Evolutionary conservation across 2,113 vertebrate species (phyloP).

Genomic region (Malurus elegans): DNA sequence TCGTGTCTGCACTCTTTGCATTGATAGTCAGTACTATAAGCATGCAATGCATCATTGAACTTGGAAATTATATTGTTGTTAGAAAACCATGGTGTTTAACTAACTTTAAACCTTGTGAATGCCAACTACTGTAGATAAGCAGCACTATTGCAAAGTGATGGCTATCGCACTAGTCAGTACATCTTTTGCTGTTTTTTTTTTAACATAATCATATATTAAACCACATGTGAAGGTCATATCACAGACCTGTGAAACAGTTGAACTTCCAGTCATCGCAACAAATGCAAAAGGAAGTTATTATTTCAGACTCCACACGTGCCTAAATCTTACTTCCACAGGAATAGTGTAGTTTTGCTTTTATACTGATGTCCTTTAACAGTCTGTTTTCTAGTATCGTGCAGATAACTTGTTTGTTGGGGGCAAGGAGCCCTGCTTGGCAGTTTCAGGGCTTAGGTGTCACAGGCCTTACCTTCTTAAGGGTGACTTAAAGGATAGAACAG

Average conservation of each 20-base stretch:
- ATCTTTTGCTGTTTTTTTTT: not conserved
- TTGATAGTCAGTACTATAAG: not conserved
- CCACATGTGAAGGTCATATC: not conserved
- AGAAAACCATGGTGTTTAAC: accelerated
- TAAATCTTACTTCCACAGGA: not conserved
- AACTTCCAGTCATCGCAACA: not conserved
- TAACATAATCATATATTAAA: not conserved
- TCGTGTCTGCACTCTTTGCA: not conserved
- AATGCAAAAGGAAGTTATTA: not conserved
- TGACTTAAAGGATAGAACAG: not conserved
- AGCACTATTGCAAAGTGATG: not conserved
- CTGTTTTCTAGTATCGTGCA: not conserved
- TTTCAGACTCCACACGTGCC: not conserved
- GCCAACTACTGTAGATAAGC: not conserved
- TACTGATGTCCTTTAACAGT: not conserved
- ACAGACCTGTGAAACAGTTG: not conserved
- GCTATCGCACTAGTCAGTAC: accelerated
- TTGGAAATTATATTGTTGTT: not conserved
- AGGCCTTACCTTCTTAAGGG: not conserved
- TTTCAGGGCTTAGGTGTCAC: not conserved
- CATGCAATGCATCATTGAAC: not conserved
- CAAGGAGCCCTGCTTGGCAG: not conserved
- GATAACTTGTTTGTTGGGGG: not conserved
- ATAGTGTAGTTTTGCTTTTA: not conserved
- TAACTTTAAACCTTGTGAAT: not conserved